These are phyloP conservation scores for Sciurus niger DNA, from an alignment of 2,113 vertebrate species.

Conservation along the genomic window DNA sequence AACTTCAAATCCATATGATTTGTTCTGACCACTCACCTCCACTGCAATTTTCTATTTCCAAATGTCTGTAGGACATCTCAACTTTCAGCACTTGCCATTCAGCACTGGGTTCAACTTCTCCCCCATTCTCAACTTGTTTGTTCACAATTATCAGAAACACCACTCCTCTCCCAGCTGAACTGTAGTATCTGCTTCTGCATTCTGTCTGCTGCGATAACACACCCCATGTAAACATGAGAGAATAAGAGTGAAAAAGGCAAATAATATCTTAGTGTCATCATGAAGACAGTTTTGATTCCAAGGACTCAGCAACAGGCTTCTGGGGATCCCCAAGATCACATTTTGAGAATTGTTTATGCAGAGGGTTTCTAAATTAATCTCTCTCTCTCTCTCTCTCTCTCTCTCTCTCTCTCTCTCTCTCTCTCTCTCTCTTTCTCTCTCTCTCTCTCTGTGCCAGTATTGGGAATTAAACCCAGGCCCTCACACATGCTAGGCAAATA, in stretches of 20 bases:
- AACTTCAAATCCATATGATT: not conserved
- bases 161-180: not conserved
- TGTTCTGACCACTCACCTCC: not conserved
- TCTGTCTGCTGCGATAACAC: not conserved
- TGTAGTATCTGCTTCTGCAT: not conserved
- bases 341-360: not conserved
- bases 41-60: not conserved
- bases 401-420: no score
- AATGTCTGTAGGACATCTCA: not conserved
- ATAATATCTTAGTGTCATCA: not conserved
- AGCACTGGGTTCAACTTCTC: not conserved
- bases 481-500: no score
- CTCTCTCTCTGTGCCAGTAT: no score
- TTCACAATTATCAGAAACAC: not conserved
- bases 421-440: no score
- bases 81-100: not conserved
- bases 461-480: no score
- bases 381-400: no score
- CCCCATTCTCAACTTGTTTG: not conserved
- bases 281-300: slow-evolving; percentile 1
- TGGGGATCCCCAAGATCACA: not conserved
- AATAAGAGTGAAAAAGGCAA: not conserved
- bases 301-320: not conserved
- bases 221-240: not conserved
- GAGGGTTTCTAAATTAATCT: not conserved